A percentile compares a stretch with the other conserved stretches of the same genome.
Conservation (phyloP, 2,113 vertebrate species). For the Crotalus viridis region DNA sequence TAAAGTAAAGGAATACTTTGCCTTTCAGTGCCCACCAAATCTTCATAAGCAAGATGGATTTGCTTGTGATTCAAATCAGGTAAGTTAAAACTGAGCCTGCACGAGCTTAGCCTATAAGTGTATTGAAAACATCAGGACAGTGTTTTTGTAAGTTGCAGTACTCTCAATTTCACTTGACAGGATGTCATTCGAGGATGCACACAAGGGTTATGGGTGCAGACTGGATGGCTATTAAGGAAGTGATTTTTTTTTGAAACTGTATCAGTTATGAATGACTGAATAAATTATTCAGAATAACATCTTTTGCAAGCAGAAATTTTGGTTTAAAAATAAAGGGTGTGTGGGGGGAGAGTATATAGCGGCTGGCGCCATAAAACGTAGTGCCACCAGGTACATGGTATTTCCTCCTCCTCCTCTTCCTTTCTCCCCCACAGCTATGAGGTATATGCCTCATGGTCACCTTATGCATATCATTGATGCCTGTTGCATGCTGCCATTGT, state of each 20-base stretch:
- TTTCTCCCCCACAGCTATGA: background rate
- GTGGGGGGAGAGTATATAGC: background rate
- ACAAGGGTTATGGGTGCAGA: background rate
- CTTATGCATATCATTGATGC: background rate
- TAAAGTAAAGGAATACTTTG: conserved; percentile 9
- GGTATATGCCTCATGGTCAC: background rate
- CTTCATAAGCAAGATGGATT: conserved; percentile 98
- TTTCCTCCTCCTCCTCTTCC: background rate
- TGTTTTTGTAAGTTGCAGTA: background rate
- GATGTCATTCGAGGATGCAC: background rate
- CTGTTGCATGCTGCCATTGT: background rate
- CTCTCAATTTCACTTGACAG: background rate
- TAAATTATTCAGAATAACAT: background rate
- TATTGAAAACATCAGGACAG: background rate
- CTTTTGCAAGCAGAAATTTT: background rate
- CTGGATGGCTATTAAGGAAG: background rate
- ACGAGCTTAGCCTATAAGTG: background rate
- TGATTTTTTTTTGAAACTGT: background rate
- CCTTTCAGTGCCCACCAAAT: conserved; percentile 91
- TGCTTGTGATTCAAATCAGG: conserved; percentile 90
- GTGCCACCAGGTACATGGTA: background rate
- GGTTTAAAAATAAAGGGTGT: background rate
- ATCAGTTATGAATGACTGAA: background rate
- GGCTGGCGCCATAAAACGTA: background rate
- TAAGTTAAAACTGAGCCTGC: conserved; percentile 53